These are phyloP conservation scores for Periphyllus acericola DNA, from an alignment of 2,888 invertebrate species.

Conservation along the genomic window DNA sequence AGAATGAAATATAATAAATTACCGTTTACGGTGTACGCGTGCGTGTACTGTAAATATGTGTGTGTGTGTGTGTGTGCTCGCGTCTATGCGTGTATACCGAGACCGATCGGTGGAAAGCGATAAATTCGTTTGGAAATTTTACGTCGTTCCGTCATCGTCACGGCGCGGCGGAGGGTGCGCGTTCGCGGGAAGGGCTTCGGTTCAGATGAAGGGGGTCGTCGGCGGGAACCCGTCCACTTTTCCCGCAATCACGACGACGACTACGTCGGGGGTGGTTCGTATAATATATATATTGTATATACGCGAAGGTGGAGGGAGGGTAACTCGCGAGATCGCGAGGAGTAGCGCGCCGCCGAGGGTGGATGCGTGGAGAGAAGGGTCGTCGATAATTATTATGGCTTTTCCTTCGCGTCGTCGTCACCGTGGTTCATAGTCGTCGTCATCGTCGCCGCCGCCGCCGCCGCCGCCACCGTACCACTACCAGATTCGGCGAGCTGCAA, in stretches of 20 bases:
- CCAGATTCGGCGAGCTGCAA: conserved; percentile 35
- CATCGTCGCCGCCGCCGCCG: not conserved
- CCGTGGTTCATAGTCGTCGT: not conserved
- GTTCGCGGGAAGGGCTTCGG: no score
- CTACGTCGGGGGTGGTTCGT: not conserved
- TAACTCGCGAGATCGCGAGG: not conserved
- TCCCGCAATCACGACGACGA: not conserved
- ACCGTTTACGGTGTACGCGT: not conserved
- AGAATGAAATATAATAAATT: conserved; percentile 47
- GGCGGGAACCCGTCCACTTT: not conserved
- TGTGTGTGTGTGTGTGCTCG: no score
- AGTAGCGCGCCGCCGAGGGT: no score
- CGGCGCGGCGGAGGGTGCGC: not conserved
- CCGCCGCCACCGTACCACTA: not conserved
- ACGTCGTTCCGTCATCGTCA: not conserved
- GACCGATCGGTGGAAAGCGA: conserved; percentile 32
- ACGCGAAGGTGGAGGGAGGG: not conserved
- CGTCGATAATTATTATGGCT: conserved; percentile 50
- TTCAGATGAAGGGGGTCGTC: not conserved
- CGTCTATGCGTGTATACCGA: not conserved
- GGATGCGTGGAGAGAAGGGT: not conserved
- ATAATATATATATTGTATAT: not conserved
- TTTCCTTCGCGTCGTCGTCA: not conserved
- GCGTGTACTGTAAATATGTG: not conserved
- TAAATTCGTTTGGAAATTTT: conserved; percentile 24